Conservation (phyloP, 2,888 invertebrate genomes). For the Drosophila histrio region DNA sequence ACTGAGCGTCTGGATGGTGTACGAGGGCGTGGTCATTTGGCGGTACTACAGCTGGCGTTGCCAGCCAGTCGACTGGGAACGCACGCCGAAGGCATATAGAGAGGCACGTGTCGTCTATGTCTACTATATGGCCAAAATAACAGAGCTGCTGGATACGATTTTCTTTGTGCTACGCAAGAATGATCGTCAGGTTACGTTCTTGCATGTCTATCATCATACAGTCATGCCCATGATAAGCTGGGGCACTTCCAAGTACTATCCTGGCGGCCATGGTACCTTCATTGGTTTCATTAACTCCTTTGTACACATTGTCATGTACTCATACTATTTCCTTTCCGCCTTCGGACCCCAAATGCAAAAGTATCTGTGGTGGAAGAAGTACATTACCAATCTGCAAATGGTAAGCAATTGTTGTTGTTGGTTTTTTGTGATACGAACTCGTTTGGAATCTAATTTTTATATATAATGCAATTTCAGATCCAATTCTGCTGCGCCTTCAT, state of each 20-base stretch:
- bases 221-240: conserved; percentile 97
- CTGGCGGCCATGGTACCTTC: conserved; percentile 95
- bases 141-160: conserved; percentile 95
- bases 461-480: conserved; percentile 85
- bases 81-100: conserved; percentile 90
- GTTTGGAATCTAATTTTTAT: background rate
- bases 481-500: conserved; percentile 95
- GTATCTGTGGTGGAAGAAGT: conserved; percentile 97
- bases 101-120: conserved; percentile 90
- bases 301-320: conserved; percentile 97
- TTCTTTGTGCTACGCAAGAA: conserved; percentile 97
- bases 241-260: conserved; percentile 95
- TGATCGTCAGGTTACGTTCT: conserved; percentile 93
- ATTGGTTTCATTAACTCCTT: conserved; percentile 94
- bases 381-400: conserved; percentile 96
- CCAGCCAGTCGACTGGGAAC: conserved; percentile 95
- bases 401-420: conserved; percentile 84
- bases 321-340: conserved; percentile 95
- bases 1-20: conserved; percentile 91
- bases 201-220: conserved; percentile 97
- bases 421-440: background rate
- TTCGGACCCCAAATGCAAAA: conserved; percentile 94
- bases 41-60: conserved; percentile 94
- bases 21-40: conserved; percentile 88
- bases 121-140: conserved; percentile 95